Conservation (phyloP, 2,797 vertebrate genomes). For the Sebastes itinus region DNA sequence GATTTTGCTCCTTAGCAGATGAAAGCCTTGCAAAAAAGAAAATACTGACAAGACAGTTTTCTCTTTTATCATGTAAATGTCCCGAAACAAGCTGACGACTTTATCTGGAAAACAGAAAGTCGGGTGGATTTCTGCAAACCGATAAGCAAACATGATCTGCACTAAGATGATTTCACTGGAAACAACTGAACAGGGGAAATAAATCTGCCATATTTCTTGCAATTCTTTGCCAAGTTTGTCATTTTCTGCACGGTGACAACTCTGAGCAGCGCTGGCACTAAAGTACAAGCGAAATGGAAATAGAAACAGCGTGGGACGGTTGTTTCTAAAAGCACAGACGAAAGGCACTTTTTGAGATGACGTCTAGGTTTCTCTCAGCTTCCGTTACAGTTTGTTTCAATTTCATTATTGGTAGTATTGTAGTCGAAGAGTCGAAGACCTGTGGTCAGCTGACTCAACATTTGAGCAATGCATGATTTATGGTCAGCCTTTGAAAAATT, state of each 20-base stretch:
- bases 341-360: background rate
- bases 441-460: background rate
- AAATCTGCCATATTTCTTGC: background rate
- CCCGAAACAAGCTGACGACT: background rate
- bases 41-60: background rate
- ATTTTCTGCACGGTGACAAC: background rate
- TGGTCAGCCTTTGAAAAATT: background rate
- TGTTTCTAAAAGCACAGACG: background rate
- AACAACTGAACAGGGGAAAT: background rate
- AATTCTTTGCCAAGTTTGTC: background rate
- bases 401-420: background rate
- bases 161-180: background rate
- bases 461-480: background rate
- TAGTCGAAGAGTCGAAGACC: background rate
- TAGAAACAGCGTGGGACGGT: background rate
- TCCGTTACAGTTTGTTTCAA: background rate
- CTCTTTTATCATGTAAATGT: background rate
- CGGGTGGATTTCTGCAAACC: background rate
- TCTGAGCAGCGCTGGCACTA: background rate
- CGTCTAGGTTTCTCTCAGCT: background rate
- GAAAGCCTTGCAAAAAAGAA: background rate
- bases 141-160: background rate
- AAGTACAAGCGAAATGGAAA: background rate
- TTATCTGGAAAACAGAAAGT: background rate
- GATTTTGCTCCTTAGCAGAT: background rate